Evolutionary conservation across 2,797 vertebrate genomes (phyloP), one percentile per base, ranked within the genome.

Genomic region (Otus scops): DNA sequence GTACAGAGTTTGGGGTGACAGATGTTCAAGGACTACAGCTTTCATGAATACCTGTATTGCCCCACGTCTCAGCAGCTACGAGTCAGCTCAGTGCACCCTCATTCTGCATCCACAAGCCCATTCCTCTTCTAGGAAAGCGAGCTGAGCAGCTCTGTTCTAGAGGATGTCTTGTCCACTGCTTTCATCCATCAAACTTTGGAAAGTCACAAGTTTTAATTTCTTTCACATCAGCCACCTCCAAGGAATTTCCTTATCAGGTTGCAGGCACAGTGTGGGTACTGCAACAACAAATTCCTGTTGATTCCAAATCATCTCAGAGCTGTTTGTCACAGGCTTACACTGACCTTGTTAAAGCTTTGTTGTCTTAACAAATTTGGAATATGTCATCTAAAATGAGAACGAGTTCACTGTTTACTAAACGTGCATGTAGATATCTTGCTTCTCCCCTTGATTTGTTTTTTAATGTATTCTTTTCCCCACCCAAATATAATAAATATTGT

Each of bases 321-420:
- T 82, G 47, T 43, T 84, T 81, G 60, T 92, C 90, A 64, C 60
- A n/a, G 68, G 39, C 84, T 71, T 11, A 28, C 54, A 34, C 73
- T 81, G 93, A 96, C 95, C 95, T 96, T 16, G 63, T 71, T 73
- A 81, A 34, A 92, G 61, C 68, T 88, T 41, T 89, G 76, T 81
- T 59, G 60, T 88, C 93, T 82, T 50, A 94, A 77, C 85, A 76
- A 75, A 80, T 96, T 88, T 88, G 93, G 95, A 60, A 84, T 14
- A 64, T 77, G 83, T 78, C 92, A 69, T 50, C 57, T 51, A 89
- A 93, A 96, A 88, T 3, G 50, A 95, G 93, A 76, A 85, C 20
- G 5, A 77, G 82, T 73, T 96, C 90, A 36, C 61, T 73, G 59
- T 89, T 76, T 81, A 92, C 92, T 69, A 70, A 85, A 80, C 9